Percentiles rank a stretch among this genome's conserved stretches.
Conservation (phyloP, 2,888 invertebrate genomes). For the Cephus pygmeus region DNA sequence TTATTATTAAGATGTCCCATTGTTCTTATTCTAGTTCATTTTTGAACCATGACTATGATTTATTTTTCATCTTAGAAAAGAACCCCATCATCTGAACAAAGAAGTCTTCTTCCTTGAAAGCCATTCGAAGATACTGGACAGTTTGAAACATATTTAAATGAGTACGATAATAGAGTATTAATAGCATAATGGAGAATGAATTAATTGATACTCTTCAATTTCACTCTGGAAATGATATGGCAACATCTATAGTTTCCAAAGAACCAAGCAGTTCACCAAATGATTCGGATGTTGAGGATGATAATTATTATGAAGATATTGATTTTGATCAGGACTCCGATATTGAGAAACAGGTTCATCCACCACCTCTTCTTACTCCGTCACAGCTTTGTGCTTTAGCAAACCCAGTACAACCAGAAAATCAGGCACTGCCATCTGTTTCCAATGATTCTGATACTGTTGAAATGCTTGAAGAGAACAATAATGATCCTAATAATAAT, state of each 20-base stretch:
- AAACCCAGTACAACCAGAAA: neutral
- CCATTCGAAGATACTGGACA: neutral
- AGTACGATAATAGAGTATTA: neutral
- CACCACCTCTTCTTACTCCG: slow-evolving; percentile 7
- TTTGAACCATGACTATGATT: neutral
- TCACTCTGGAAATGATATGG: neutral
- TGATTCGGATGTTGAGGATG: neutral
- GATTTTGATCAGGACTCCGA: slow-evolving; percentile 27
- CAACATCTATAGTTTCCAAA: neutral
- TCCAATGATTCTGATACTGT: slow-evolving; percentile 9
- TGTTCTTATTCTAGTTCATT: neutral
- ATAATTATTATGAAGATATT: slow-evolving; percentile 9
- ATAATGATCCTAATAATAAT: slow-evolving; percentile 53
- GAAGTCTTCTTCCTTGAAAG: neutral
- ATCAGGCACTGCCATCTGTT: neutral
- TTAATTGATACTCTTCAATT: neutral
- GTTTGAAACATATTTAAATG: neutral
- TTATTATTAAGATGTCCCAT: neutral
- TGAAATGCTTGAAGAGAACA: slow-evolving; percentile 48
- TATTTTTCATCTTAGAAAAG: neutral
- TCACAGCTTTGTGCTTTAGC: neutral
- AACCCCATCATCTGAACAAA: neutral
- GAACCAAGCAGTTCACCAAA: neutral
- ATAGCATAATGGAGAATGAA: neutral
- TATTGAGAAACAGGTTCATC: slow-evolving; percentile 7